phyloP scores from a whole-genome alignment of 2,113 vertebrate genomes.

The Neogale vison region DNA sequence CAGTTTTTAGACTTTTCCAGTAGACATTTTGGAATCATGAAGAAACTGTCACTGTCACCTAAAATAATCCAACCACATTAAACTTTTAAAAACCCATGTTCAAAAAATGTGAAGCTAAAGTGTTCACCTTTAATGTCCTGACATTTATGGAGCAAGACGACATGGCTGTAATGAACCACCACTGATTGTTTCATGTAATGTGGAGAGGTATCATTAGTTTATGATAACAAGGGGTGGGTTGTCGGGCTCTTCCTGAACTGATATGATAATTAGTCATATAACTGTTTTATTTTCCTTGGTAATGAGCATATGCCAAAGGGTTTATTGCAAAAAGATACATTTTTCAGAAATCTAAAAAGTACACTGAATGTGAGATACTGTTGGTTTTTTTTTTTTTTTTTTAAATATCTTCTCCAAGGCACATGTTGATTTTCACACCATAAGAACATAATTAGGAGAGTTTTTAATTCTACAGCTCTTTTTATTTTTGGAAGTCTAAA shows the following conservation, averaged over 20 bases:
- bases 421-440: not conserved
- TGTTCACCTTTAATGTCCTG: slow-evolving; percentile 42
- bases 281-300: slow-evolving; percentile 55
- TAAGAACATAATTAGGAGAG: not conserved
- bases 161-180: slow-evolving; percentile 3
- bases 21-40: not conserved
- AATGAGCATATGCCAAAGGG: slow-evolving; percentile 54
- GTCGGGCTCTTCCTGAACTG: not conserved
- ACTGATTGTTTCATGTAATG: not conserved
- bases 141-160: not conserved
- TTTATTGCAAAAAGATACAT: not conserved
- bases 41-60: slow-evolving; percentile 28
- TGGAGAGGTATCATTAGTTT: slow-evolving; percentile 33
- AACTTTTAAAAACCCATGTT: slow-evolving; percentile 36
- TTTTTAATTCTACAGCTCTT: not conserved
- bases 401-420: slow-evolving; percentile 30
- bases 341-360: slow-evolving; percentile 27
- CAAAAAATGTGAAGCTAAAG: not conserved
- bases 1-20: not conserved
- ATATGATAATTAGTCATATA: slow-evolving; percentile 62
- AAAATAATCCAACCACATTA: not conserved
- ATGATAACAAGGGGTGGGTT: slow-evolving; percentile 20
- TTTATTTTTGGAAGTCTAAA: not conserved
- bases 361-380: not conserved
- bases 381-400: not conserved